Evolutionary conservation across 1,140 invertebrate genomes (phyloP), one percentile per base, ranked within the genome.

Genomic region (Phortica variegata): DNA sequence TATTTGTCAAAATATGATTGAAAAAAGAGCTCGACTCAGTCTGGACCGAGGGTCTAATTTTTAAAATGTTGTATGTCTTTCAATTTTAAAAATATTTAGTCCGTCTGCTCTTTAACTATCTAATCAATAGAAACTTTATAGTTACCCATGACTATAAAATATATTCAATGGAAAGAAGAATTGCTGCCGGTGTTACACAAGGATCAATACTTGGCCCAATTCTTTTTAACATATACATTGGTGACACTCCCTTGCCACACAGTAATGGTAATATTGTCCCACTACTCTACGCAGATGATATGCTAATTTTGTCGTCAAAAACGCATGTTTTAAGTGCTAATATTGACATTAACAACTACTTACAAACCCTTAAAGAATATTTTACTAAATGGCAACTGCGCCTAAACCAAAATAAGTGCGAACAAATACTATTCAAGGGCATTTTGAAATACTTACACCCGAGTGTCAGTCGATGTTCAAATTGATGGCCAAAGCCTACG

Each of bases 171-270:
- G 43, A 23, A 4, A 21, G 46, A 13, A 10, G 20, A 0, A 40
- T 52, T n/a, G n/a, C 45, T 2, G 50, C 45, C 4, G 50, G 50
- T 20, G 45, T 48, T 0, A 44, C 45, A 0, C 50, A 52, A 15
- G 45, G 45, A 2, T 52, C 45, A 4, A 8, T 52, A 0, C 26
- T 52, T 8, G 50, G 32, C 3, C 50, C 44, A 1, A 43, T 36
- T 1, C 7, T 52, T 2, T 52, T 47, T 10, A 52, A 52, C 2
- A 47, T 43, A n/a, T 47, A 20, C 10, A 19, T n/a, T n/a, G n/a
- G n/a, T n/a, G n/a, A n/a, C n/a, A n/a, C n/a, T n/a, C n/a, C n/a
- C n/a, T n/a, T n/a, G n/a, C n/a, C n/a, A 33, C 9, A 42, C 47
- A 15, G 31, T 32, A 4, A 29, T 43, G 1, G 42, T 37, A 21